These are phyloP conservation scores for Melanophora roralis DNA, from an alignment of 2,888 invertebrate genomes.

Conservation along the genomic window DNA sequence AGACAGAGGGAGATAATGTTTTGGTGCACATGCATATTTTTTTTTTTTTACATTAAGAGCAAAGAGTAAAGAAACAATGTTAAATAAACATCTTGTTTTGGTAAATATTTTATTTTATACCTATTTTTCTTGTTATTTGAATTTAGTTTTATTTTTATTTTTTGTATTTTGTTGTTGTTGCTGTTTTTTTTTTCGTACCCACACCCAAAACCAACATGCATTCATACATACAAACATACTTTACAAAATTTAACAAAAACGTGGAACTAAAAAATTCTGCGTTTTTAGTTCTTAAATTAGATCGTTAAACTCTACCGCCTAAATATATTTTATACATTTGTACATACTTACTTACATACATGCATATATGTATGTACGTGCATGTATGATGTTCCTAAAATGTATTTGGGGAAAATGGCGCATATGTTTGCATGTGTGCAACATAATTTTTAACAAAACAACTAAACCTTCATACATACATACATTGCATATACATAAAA, in stretches of 20 bases:
- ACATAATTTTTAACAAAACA: background rate
- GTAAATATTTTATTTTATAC: background rate
- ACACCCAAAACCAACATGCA: slow-evolving; percentile 45
- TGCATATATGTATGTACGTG: too few species aligned
- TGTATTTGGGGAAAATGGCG: slow-evolving; percentile 42
- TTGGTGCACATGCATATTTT: slow-evolving; percentile 1
- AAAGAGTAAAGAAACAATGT: slow-evolving; percentile 4
- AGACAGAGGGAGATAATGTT: background rate
- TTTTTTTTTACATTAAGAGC: background rate
- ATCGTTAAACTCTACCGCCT: background rate
- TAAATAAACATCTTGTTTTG: background rate
- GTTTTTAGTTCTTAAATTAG: slow-evolving; percentile 20
- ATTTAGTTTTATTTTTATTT: slow-evolving; percentile 16
- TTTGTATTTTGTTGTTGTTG: background rate
- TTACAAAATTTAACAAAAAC: background rate
- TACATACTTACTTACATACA: background rate
- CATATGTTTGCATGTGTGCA: slow-evolving; percentile 48
- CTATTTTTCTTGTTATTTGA: slow-evolving; percentile 17
- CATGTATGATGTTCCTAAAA: background rate
- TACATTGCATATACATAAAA: background rate
- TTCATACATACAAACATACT: background rate
- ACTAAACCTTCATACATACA: background rate
- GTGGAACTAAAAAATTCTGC: slow-evolving; percentile 4
- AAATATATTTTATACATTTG: background rate
- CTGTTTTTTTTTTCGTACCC: slow-evolving; percentile 25